Conservation (phyloP, 2,797 vertebrate genomes). For the Adrianichthys oophorus region DNA sequence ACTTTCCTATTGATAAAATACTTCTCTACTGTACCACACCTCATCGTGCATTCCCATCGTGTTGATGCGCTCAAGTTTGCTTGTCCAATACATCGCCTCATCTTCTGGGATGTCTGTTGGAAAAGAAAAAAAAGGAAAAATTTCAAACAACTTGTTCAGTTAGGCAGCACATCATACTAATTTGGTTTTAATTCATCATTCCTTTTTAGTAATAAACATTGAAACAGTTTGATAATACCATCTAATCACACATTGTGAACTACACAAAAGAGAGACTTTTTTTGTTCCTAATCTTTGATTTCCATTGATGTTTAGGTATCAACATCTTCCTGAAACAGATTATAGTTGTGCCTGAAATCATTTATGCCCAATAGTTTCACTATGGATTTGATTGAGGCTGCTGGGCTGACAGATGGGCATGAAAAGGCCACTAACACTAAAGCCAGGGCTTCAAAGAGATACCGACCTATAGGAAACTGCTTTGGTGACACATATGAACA, state of each 20-base stretch:
- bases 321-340: background rate
- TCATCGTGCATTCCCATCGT: conserved; percentile 85
- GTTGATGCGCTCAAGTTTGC: conserved; percentile 91
- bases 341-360: conserved; percentile 2
- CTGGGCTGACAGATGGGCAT: conserved; percentile 53
- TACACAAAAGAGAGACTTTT: background rate
- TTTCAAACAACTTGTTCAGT: conserved; percentile 2
- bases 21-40: conserved; percentile 68
- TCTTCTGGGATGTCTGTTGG: conserved; percentile 95
- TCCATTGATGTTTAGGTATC: background rate
- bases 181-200: conserved; percentile 51
- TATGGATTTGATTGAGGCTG: conserved; percentile 1
- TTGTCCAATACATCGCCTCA: conserved; percentile 95
- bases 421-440: conserved; percentile 59
- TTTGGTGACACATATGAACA: conserved; percentile 48
- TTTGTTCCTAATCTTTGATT: background rate
- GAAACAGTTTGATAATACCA: conserved; percentile 14
- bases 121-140: background rate
- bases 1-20: background rate
- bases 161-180: conserved; percentile 36
- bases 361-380: conserved; percentile 3
- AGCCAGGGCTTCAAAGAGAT: conserved; percentile 73
- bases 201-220: conserved; percentile 6
- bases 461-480: conserved; percentile 60
- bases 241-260: background rate